Evolutionary conservation across 2,113 vertebrate genomes (phyloP).

Genomic region (Nanorana parkeri): DNA sequence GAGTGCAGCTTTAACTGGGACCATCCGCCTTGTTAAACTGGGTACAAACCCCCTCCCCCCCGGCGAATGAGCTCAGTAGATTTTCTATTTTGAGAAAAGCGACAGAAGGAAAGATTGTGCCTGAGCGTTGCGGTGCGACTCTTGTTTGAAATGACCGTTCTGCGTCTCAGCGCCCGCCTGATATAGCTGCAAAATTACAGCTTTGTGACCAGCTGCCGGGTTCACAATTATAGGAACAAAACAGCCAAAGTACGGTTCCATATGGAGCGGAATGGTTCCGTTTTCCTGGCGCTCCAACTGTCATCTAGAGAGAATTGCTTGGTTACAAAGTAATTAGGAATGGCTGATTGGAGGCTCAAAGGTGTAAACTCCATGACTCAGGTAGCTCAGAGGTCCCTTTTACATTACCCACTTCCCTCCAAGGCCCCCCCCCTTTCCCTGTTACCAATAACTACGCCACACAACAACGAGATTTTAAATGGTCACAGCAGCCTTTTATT

Average conservation of each 20-base stretch:
- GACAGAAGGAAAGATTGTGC: not conserved
- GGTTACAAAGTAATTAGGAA: slow-evolving; percentile 24
- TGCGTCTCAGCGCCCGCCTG: slow-evolving; percentile 9
- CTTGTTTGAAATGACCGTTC: slow-evolving; percentile 60
- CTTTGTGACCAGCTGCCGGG: slow-evolving; percentile 2
- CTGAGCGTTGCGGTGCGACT: slow-evolving; percentile 29
- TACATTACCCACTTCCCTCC: no score
- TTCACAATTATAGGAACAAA: slow-evolving; percentile 44
- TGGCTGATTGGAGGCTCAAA: not conserved
- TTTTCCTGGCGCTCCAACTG: not conserved
- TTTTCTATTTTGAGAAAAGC: not conserved
- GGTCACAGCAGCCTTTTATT: no score
- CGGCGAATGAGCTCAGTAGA: not conserved
- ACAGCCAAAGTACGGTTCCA: slow-evolving; percentile 10
- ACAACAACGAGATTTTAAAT: no score
- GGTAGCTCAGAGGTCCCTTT: no score
- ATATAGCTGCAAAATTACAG: slow-evolving; percentile 58
- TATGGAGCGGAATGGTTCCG: not conserved
- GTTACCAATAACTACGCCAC: no score
- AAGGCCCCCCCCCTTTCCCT: no score
- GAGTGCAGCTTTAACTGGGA: no score
- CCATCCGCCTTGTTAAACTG: not conserved
- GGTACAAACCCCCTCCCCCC: slow-evolving; percentile 13
- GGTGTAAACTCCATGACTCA: not conserved
- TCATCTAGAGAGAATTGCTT: not conserved